A percentile compares a stretch with the other conserved stretches of the same genome.
These are phyloP conservation scores for Siphlonurus alternatus DNA, from an alignment of 2,888 invertebrate species.

Conservation along the genomic window DNA sequence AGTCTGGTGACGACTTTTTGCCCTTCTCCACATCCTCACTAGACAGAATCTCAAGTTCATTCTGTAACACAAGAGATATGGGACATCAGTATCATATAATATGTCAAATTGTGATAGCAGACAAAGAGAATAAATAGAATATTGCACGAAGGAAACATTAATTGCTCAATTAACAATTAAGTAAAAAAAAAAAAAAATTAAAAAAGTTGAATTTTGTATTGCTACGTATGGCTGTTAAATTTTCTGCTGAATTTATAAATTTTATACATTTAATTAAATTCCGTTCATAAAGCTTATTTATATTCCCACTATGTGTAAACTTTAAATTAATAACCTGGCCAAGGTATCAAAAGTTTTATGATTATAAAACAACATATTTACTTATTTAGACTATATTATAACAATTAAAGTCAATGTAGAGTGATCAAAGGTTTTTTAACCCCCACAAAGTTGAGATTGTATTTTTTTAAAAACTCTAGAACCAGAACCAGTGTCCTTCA, in stretches of 20 bases:
- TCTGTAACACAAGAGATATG: background rate
- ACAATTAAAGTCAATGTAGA: too few relatives aligned
- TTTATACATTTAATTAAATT: background rate
- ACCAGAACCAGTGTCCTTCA: too few relatives aligned
- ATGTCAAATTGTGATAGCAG: background rate
- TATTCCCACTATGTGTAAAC: too few relatives aligned
- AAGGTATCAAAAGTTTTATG: too few relatives aligned
- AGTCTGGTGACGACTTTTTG: conserved; percentile 36
- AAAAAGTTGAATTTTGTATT: background rate
- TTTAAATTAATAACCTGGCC: too few relatives aligned
- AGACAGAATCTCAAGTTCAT: background rate
- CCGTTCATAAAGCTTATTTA: too few relatives aligned
- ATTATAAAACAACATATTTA: too few relatives aligned
- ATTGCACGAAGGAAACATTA: background rate
- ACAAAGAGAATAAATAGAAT: background rate
- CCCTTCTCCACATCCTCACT: conserved; percentile 1
- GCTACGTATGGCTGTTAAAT: background rate
- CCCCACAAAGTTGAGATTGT: too few relatives aligned
- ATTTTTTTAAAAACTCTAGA: too few relatives aligned
- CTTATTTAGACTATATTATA: too few relatives aligned
- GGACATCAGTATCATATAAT: too few relatives aligned
- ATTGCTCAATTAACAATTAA: background rate
- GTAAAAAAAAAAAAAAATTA: background rate
- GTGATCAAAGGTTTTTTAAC: too few relatives aligned
- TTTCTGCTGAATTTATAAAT: background rate